Evolutionary conservation across 2,113 vertebrate species (phyloP).

Genomic region (Garra rufa): DNA sequence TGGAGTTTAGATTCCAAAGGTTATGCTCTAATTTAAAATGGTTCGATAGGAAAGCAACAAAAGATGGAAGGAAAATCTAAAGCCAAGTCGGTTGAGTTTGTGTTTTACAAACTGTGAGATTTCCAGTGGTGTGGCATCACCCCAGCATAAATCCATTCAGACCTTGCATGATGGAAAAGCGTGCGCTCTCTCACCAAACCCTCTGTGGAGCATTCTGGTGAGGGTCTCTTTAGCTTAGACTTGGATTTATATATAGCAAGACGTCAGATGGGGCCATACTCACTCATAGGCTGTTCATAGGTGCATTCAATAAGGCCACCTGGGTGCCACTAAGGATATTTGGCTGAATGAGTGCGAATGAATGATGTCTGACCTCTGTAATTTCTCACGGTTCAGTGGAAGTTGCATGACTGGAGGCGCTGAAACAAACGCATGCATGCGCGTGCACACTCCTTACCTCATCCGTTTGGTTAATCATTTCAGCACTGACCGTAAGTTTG

Average conservation of each 20-base stretch:
- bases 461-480: conserved; percentile 28
- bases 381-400: neutral
- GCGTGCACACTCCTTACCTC: neutral
- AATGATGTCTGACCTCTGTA: conserved; percentile 16
- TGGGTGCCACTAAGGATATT: neutral
- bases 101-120: neutral
- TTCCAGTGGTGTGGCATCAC: neutral
- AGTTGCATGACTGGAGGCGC: neutral
- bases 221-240: conserved; percentile 5
- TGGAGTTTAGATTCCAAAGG: neutral
- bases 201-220: neutral
- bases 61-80: neutral
- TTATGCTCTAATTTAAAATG: neutral
- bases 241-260: neutral
- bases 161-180: neutral
- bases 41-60: neutral
- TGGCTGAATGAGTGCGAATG: neutral
- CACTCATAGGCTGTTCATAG: neutral
- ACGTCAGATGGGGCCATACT: neutral
- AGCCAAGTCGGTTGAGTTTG: neutral
- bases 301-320: neutral
- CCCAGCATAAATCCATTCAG: neutral
- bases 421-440: neutral
- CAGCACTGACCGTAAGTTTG: neutral
- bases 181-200: neutral